Evolutionary conservation across 2,888 invertebrate genomes (phyloP).

Genomic region (Agrochola lota): DNA sequence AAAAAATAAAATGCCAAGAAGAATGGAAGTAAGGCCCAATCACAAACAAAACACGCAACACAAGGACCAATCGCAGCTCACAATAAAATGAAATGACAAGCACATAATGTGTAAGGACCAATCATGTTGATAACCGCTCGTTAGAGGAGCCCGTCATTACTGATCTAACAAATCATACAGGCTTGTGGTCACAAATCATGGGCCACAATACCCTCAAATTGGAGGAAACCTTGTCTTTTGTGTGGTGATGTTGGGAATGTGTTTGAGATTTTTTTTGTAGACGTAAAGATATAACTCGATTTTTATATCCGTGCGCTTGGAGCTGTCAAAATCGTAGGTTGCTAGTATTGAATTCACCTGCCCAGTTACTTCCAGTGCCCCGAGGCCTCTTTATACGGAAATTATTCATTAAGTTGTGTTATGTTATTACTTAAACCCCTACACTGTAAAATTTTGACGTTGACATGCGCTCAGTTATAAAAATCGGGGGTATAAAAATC

Average conservation of each 20-base stretch:
- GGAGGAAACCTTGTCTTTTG: slow-evolving; percentile 24
- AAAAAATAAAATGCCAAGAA: slow-evolving; percentile 17
- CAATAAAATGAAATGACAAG: slow-evolving; percentile 49
- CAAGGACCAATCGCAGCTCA: slow-evolving; percentile 41
- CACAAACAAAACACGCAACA: slow-evolving; percentile 29
- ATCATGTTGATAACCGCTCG: slow-evolving; percentile 58
- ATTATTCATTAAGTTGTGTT: too few relatives aligned
- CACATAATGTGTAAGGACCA: slow-evolving; percentile 56
- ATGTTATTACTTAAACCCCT: too few relatives aligned
- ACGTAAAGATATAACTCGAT: neutral
- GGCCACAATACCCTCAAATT: slow-evolving; percentile 35
- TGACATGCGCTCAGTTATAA: too few relatives aligned
- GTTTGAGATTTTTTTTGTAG: neutral
- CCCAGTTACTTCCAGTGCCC: too few relatives aligned
- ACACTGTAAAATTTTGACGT: too few relatives aligned
- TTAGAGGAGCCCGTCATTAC: slow-evolving; percentile 53
- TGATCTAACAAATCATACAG: slow-evolving; percentile 57
- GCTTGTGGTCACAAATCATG: slow-evolving; percentile 48
- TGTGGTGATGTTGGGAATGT: neutral
- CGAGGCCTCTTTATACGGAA: too few relatives aligned
- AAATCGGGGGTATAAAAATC: too few relatives aligned
- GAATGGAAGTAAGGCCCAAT: slow-evolving; percentile 45
- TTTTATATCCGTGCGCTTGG: too few relatives aligned
- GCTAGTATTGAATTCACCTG: too few relatives aligned
- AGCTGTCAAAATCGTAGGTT: too few relatives aligned